phyloP scores from a whole-genome alignment of 2,888 invertebrate species.

The Euproctis similis region DNA sequence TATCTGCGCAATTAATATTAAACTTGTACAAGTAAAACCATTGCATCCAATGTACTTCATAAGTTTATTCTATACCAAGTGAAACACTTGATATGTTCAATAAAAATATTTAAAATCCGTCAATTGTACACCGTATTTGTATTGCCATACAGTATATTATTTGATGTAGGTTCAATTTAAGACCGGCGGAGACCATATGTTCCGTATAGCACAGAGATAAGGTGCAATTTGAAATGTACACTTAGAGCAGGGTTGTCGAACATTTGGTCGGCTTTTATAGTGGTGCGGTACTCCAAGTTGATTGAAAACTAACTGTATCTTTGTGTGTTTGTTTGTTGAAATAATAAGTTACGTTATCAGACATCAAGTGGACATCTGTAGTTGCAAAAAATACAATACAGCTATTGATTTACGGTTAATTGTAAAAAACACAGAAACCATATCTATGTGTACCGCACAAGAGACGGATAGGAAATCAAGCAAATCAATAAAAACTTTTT shows the following conservation, averaged over 20 bases:
- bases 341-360: slow-evolving; percentile 56
- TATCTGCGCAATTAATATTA: too few species aligned
- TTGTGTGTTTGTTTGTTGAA: slow-evolving; percentile 59
- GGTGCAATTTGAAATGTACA: slow-evolving; percentile 6
- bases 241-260: slow-evolving; percentile 23
- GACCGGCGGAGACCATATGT: neutral
- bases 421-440: too few species aligned
- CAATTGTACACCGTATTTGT: slow-evolving; percentile 4
- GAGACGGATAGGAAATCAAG: too few species aligned
- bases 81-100: slow-evolving; percentile 29
- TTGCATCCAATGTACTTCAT: slow-evolving; percentile 27
- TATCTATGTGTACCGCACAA: too few species aligned
- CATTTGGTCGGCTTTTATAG: slow-evolving; percentile 49
- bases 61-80: slow-evolving; percentile 32
- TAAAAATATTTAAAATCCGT: slow-evolving; percentile 1
- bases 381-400: too few species aligned
- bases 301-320: slow-evolving; percentile 64
- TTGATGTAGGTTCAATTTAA: neutral
- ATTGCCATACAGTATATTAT: neutral
- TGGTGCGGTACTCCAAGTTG: slow-evolving; percentile 47
- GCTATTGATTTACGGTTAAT: too few species aligned
- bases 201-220: too few species aligned
- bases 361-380: slow-evolving; percentile 56
- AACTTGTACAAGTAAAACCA: slow-evolving; percentile 22
- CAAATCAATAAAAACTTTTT: too few species aligned